Percentiles rank a stretch among this genome's conserved stretches.
Evolutionary conservation across 2,888 invertebrate genomes (phyloP).

Genomic region (Drepanosiphum platanoidis): DNA sequence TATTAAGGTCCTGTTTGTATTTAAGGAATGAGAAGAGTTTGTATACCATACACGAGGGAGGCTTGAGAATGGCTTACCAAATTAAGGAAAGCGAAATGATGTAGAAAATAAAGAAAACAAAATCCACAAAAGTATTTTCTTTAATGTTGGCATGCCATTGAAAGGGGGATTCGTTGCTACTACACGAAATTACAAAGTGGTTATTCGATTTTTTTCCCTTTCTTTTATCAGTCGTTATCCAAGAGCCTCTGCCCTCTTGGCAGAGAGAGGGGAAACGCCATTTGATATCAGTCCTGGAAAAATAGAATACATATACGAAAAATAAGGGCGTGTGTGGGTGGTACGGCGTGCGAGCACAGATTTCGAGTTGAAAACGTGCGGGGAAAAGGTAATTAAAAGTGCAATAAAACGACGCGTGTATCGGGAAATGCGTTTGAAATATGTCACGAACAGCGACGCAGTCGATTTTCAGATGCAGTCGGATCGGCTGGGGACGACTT

Average conservation of each 20-base stretch:
- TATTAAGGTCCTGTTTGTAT: background rate
- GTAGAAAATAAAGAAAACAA: conserved; percentile 12
- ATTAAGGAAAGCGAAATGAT: background rate
- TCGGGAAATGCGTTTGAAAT: background rate
- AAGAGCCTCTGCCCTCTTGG: no score
- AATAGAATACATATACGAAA: background rate
- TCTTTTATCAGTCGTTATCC: background rate
- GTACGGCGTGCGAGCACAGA: background rate
- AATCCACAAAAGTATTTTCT: conserved; percentile 20
- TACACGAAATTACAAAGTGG: background rate
- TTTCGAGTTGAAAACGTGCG: background rate
- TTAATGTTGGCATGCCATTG: background rate
- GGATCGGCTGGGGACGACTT: background rate
- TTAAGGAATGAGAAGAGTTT: background rate
- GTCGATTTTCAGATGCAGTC: background rate
- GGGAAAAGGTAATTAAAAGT: background rate
- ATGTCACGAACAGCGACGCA: background rate
- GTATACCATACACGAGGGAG: background rate
- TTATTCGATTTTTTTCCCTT: background rate
- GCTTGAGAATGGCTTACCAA: background rate
- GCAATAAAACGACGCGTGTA: background rate
- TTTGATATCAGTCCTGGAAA: background rate
- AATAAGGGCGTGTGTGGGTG: background rate
- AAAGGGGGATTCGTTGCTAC: background rate
- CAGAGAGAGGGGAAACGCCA: background rate